phyloP scores from a whole-genome alignment of 2,888 invertebrate genomes.

The Tiliacea aurago region DNA sequence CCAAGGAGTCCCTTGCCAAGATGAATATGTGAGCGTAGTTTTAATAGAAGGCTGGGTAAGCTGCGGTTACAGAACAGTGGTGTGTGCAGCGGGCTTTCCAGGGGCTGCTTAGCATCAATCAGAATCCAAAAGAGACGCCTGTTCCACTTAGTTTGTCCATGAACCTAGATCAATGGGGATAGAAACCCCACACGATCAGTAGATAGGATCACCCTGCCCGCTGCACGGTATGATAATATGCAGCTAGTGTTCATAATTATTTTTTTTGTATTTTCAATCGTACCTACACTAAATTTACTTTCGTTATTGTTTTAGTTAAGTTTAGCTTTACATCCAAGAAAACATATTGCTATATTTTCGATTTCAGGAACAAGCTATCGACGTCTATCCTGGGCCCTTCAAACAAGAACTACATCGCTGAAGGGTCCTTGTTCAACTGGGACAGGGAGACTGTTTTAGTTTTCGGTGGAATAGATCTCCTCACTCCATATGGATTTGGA shows the following conservation, averaged over 20 bases:
- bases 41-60: background rate
- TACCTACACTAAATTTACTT: background rate
- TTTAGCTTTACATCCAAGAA: background rate
- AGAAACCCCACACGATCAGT: too few species aligned
- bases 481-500: slow-evolving; percentile 88
- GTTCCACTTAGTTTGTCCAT: too few species aligned
- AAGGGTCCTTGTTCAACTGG: slow-evolving; percentile 89
- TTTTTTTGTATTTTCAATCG: too few species aligned
- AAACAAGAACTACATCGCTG: slow-evolving; percentile 86
- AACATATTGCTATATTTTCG: slow-evolving; percentile 23
- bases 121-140: too few species aligned
- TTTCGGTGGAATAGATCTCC: slow-evolving; percentile 93
- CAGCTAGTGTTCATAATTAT: too few species aligned
- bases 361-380: slow-evolving; percentile 84
- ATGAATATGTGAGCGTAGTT: slow-evolving; percentile 78
- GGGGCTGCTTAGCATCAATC: too few species aligned
- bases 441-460: slow-evolving; percentile 92
- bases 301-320: background rate
- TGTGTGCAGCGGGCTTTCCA: background rate
- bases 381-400: slow-evolving; percentile 85
- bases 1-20: slow-evolving; percentile 84
- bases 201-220: too few species aligned
- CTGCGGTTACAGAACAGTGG: background rate
- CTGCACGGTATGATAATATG: too few species aligned
- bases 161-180: too few species aligned